Evolutionary conservation across 2,888 invertebrate genomes (phyloP).

Genomic region (Trilocha varians): DNA sequence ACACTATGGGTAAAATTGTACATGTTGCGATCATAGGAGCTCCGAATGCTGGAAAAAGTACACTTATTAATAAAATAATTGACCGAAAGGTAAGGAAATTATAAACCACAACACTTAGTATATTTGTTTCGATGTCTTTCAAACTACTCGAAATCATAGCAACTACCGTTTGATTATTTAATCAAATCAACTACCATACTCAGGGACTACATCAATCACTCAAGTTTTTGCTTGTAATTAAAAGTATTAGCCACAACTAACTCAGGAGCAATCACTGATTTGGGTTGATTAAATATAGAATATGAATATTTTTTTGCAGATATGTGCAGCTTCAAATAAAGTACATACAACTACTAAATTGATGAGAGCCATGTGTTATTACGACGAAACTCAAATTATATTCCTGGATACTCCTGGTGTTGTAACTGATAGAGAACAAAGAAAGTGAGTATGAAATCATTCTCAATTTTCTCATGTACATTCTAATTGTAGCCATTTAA

Average conservation of each 20-base stretch:
- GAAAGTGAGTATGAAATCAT: slow-evolving; percentile 69
- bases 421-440: slow-evolving; percentile 78
- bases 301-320: slow-evolving; percentile 65
- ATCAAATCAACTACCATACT: no score
- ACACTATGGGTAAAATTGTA: slow-evolving; percentile 53
- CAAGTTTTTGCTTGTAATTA: no score
- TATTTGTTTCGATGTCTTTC: neutral
- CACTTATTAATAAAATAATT: slow-evolving; percentile 89
- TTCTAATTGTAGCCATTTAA: no score
- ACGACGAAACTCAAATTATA: slow-evolving; percentile 88
- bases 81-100: slow-evolving; percentile 77
- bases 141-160: no score
- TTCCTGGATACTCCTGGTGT: slow-evolving; percentile 96
- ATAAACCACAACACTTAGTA: neutral
- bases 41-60: slow-evolving; percentile 97
- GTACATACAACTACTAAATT: slow-evolving; percentile 90
- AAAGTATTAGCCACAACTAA: no score
- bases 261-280: no score
- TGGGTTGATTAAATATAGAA: no score
- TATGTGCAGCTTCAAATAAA: slow-evolving; percentile 92
- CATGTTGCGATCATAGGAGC: slow-evolving; percentile 91
- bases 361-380: slow-evolving; percentile 80
- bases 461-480: no score
- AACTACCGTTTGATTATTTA: no score
- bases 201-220: no score